Evolutionary conservation across 2,888 invertebrate genomes (phyloP), one percentile per base, ranked within the genome.

Genomic region (Xestobium rufovillosum): DNA sequence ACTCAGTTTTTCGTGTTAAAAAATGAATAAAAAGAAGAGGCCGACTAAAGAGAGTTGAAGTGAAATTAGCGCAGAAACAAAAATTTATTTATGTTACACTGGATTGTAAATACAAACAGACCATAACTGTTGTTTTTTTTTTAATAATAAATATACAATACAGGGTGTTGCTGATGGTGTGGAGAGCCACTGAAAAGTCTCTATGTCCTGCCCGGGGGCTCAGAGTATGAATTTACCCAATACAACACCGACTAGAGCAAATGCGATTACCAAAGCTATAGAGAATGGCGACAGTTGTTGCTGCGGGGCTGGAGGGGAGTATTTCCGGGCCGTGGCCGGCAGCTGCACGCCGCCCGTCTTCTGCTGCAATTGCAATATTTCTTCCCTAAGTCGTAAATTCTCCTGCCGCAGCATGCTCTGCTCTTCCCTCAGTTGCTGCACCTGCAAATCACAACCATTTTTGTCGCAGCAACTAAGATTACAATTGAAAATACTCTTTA

Each of bases 151-250:
- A 59, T 60, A 57, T 59, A 60, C 56, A 60, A 56, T 56, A 59
- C 49, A 55, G 53, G 53, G 54, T 50, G 45, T 42, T 43, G n/a
- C n/a, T n/a, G n/a, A n/a, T n/a, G n/a, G n/a, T 41, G 45, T 43
- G 41, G 43, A 39, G 44, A 49, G 47, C 47, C 49, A 47, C 48
- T 46, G 37, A 40, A 44, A 38, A 47, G 48, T 48, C 49, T 9
- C 26, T 13, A 33, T 48, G 48, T 48, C 42, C 41, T 45, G 47
- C 46, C 49, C 44, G 42, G 49, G 50, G 61, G 71, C 79, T 84
- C 81, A 86, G 72, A 85, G 81, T 68, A 83, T 68, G 70, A 80
- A 83, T 70, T 85, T 86, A 64, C 85, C 86, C 65, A 85, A 70
- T 64, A 85, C 70, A 60, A 85, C 73, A 62, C 85, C 83, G 60